These are phyloP conservation scores for Antrozous pallidus DNA, from an alignment of 2,797 vertebrate species.

Conservation along the genomic window DNA sequence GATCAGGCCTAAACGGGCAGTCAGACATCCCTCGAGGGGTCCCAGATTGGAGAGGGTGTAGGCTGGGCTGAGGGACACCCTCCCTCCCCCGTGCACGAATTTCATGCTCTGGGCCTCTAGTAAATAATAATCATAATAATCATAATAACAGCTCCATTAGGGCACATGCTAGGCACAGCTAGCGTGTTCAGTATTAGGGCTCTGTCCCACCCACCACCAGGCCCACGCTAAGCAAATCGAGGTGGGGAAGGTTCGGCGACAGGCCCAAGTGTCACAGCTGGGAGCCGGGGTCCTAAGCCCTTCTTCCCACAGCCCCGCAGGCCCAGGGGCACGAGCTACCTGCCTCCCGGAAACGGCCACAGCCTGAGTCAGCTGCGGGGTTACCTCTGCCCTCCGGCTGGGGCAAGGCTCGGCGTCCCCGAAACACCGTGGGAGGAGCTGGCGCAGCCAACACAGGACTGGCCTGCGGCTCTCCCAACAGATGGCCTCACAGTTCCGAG, in stretches of 20 bases:
- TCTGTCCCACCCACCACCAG: not conserved
- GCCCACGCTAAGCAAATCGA: not conserved
- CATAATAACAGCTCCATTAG: not conserved
- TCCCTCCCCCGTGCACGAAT: too few species aligned
- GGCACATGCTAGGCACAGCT: not conserved
- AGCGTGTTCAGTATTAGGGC: fast-evolving
- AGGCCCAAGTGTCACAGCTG: not conserved
- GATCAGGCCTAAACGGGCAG: too few species aligned
- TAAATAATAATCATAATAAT: too few species aligned
- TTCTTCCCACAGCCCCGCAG: not conserved
- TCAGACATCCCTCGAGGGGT: too few species aligned
- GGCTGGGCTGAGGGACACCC: too few species aligned
- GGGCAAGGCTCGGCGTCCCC: not conserved
- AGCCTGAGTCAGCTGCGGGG: fast-evolving
- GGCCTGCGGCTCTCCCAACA: not conserved
- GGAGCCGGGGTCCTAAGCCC: not conserved
- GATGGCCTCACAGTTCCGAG: not conserved
- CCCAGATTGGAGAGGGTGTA: too few species aligned
- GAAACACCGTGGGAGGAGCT: not conserved
- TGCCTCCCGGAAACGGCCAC: not conserved
- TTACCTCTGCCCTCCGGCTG: not conserved
- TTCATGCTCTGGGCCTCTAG: too few species aligned
- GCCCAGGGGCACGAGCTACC: not conserved
- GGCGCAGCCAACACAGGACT: not conserved
- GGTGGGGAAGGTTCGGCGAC: not conserved